Conservation (phyloP, 2,797 vertebrate species). For the Astyanax mexicanus region DNA sequence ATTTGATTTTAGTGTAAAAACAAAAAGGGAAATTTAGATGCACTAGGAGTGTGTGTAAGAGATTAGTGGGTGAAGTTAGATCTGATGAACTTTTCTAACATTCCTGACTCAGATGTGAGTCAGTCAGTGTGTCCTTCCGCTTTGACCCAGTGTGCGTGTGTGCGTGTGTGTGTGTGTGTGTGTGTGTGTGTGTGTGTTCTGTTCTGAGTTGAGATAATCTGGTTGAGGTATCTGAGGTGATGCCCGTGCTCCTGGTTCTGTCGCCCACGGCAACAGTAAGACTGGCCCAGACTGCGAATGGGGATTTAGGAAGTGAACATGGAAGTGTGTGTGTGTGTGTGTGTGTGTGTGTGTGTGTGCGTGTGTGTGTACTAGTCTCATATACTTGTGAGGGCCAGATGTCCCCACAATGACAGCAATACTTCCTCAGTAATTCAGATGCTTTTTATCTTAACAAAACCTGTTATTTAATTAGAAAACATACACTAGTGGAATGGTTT, state of each 20-base stretch:
- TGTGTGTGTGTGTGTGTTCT: conserved; percentile 41
- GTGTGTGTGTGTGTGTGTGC: too few species aligned
- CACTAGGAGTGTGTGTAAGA: neutral
- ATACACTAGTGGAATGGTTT: too few species aligned
- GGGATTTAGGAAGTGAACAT: conserved; percentile 37
- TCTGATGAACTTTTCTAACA: conserved; percentile 8
- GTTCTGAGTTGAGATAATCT: conserved; percentile 62
- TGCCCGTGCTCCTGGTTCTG: conserved; percentile 50
- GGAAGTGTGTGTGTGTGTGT: conserved; percentile 22
- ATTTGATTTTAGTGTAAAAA: too few species aligned
- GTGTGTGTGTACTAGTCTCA: too few species aligned
- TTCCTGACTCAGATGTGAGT: conserved; percentile 11
- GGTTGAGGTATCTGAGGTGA: conserved; percentile 61
- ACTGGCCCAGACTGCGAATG: conserved; percentile 48
- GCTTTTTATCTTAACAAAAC: too few species aligned
- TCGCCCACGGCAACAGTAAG: conserved; percentile 57
- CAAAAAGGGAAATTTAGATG: too few species aligned
- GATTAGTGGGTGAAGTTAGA: neutral
- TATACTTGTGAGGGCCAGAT: too few species aligned
- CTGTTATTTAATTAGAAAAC: too few species aligned
- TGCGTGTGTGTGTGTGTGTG: conserved; percentile 36
- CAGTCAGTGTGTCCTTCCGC: conserved; percentile 9
- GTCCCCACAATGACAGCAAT: too few species aligned
- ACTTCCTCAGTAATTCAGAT: too few species aligned
- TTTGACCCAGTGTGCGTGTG: conserved; percentile 24